phyloP scores from a whole-genome alignment of 1,140 invertebrate species.

The Macrocentrus cingulum region DNA sequence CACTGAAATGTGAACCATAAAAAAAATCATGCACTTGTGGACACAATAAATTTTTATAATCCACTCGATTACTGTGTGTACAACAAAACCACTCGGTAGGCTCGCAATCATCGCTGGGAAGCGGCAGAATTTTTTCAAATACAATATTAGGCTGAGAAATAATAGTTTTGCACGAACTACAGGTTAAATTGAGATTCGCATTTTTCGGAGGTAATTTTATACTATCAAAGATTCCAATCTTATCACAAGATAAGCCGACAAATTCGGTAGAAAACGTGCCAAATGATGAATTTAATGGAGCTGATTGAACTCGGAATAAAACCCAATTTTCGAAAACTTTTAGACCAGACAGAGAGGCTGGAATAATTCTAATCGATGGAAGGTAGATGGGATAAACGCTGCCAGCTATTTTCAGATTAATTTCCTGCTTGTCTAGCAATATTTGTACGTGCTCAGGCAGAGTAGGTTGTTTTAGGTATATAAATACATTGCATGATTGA shows the following conservation, averaged over 20 bases:
- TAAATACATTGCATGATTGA: conserved; percentile 45
- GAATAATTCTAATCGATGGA: conserved; percentile 43
- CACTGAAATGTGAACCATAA: conserved; percentile 43
- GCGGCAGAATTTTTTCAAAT: conserved; percentile 44
- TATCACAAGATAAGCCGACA: conserved; percentile 21
- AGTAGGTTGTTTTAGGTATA: conserved; percentile 35
- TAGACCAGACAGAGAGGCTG: conserved; percentile 44
- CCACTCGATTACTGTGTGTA: conserved; percentile 35
- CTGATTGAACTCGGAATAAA: conserved; percentile 50
- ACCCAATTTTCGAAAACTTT: conserved; percentile 46
- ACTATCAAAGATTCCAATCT: conserved; percentile 3
- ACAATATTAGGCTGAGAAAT: conserved; percentile 39
- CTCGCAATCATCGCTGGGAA: conserved; percentile 47
- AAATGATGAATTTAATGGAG: conserved; percentile 37
- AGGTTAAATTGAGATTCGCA: conserved; percentile 32
- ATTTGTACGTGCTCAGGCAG: conserved; percentile 35
- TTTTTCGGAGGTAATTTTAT: conserved; percentile 27
- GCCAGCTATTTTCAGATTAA: conserved; percentile 36
- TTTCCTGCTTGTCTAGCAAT: conserved; percentile 40
- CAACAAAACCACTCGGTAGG: conserved; percentile 54
- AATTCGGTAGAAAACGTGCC: conserved; percentile 48
- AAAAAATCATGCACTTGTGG: conserved; percentile 47
- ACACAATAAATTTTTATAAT: conserved; percentile 31
- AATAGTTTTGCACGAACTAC: conserved; percentile 41
- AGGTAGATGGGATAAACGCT: conserved; percentile 33